Percentiles rank a stretch among this genome's conserved stretches.
Conservation (phyloP, 2,888 invertebrate species). For the Escarpia spicata region DNA sequence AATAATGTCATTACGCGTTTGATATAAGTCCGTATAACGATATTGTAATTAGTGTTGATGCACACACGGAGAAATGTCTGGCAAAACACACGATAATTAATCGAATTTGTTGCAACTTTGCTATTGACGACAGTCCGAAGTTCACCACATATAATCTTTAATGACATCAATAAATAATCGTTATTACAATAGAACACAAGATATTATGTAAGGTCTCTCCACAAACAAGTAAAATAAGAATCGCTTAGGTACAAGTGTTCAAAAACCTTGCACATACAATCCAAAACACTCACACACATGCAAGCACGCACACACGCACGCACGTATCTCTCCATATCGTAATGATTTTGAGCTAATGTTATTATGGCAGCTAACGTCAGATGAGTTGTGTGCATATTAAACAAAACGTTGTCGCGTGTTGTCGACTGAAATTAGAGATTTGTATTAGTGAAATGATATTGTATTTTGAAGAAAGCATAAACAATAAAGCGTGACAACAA, state of each 20-base stretch:
- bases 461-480: neutral
- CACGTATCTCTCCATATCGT: neutral
- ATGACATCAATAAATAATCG: neutral
- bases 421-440: neutral
- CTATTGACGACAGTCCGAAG: too few species aligned
- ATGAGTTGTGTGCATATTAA: too few species aligned
- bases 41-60: too few species aligned
- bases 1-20: neutral
- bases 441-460: neutral
- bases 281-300: neutral
- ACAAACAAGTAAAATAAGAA: neutral
- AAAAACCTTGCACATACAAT: neutral
- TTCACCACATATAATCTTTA: neutral
- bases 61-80: too few species aligned
- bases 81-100: too few species aligned
- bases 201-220: too few species aligned
- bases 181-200: neutral
- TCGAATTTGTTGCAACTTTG: too few species aligned
- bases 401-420: neutral
- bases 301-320: neutral
- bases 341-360: neutral
- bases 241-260: neutral
- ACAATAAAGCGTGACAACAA: neutral
- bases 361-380: neutral
- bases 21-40: neutral